These are phyloP conservation scores for Panzeria rudis DNA, from an alignment of 2,888 invertebrate genomes.

Conservation along the genomic window DNA sequence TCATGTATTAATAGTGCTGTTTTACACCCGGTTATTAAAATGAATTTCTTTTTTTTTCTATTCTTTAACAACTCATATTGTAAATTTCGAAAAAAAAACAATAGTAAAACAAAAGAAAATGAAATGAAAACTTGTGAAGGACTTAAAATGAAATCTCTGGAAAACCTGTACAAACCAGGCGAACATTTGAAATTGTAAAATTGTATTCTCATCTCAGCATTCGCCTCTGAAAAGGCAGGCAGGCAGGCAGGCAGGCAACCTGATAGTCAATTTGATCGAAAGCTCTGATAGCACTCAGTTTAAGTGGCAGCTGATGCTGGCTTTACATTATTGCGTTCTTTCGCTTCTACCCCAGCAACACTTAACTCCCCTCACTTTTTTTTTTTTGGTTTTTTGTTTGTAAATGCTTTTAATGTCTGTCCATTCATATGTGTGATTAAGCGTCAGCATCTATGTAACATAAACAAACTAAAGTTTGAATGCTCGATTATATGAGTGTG, in stretches of 20 bases:
- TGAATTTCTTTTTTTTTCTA: slow-evolving; percentile 76
- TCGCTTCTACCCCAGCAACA: slow-evolving; percentile 1
- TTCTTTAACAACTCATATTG: slow-evolving; percentile 74
- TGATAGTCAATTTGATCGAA: slow-evolving; percentile 82
- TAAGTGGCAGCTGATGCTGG: slow-evolving; percentile 69
- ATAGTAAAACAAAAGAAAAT: neutral
- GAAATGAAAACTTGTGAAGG: slow-evolving; percentile 24
- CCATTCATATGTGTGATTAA: slow-evolving; percentile 34
- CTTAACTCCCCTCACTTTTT: neutral
- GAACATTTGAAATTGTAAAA: slow-evolving; percentile 55
- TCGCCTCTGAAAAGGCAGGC: slow-evolving; percentile 57
- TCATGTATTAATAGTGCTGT: slow-evolving; percentile 82
- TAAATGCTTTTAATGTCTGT: slow-evolving; percentile 7
- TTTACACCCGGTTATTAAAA: slow-evolving; percentile 83
- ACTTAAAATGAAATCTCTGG: neutral
- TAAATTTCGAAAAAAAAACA: neutral
- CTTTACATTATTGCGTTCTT: slow-evolving; percentile 43
- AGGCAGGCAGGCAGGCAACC: too few relatives aligned
- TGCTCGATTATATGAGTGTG: neutral
- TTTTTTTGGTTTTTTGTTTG: neutral
- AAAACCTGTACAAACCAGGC: slow-evolving; percentile 40
- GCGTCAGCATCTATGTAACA: slow-evolving; percentile 50
- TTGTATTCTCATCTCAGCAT: slow-evolving; percentile 26
- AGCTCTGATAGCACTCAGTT: slow-evolving; percentile 78
- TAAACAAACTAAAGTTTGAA: slow-evolving; percentile 39